Conservation (phyloP, 2,888 invertebrate species). For the Aspidiotus rigidus region DNA sequence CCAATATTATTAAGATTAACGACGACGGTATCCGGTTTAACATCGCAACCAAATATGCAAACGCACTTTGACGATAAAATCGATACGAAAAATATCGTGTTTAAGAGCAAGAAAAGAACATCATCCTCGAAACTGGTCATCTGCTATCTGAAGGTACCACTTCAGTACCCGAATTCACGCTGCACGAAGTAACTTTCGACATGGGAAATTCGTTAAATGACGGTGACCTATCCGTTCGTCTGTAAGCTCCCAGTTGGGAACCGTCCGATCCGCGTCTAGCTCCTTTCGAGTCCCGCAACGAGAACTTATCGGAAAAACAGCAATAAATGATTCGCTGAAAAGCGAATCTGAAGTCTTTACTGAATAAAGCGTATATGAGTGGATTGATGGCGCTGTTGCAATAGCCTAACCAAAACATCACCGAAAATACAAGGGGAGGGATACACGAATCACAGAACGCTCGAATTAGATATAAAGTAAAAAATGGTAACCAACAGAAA, state of each 20-base stretch:
- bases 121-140: constrained; percentile 36
- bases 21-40: too few relatives aligned
- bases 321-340: constrained; percentile 86
- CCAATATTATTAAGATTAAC: too few relatives aligned
- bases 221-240: constrained; percentile 41
- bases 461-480: constrained; percentile 83
- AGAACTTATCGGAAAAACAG: constrained; percentile 45
- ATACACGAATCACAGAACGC: constrained; percentile 83
- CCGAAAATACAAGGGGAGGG: constrained; percentile 72
- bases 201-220: constrained; percentile 29
- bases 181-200: constrained; percentile 19
- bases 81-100: background rate
- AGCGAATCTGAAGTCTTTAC: constrained; percentile 88
- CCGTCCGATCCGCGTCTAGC: constrained; percentile 40
- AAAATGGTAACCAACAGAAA: constrained; percentile 94
- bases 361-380: constrained; percentile 87
- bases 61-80: too few relatives aligned
- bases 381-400: constrained; percentile 95
- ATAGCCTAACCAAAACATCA: constrained; percentile 95
- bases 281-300: constrained; percentile 35
- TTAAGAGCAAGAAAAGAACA: background rate
- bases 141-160: constrained; percentile 39
- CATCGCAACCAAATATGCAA: too few relatives aligned
- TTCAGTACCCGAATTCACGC: constrained; percentile 38
- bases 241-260: constrained; percentile 41